Base-by-base conservation (phyloP, 2,113 vertebrate genomes). In the Corythornis cristatus region DNA sequence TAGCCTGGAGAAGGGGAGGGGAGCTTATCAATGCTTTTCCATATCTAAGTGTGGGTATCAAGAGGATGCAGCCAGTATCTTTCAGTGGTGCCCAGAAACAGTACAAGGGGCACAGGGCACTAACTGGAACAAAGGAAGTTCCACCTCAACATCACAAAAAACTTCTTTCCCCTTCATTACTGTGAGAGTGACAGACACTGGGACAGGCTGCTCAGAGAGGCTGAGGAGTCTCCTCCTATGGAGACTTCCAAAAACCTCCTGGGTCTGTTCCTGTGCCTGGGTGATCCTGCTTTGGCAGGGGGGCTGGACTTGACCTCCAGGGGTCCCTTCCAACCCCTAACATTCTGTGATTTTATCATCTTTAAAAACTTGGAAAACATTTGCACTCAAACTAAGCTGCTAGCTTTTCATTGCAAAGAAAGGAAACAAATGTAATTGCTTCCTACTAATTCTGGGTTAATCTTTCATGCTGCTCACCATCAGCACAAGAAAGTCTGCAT, bases 281-380 rank as follows among this genome's bases (percentile, higher is more conserved):
- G 26, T 43, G 28, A 64, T 29, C 28, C 62, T 43, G 40, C 40
- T 43, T 31, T 43, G 11, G 25, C 37, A 62, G 35, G 16, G 37
- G n/a, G 25, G 9, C 40, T 62, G 60, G 60, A 40, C 37, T 40
- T 29, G 11, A 43, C 19, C 40, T 43, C 40, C 28, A 43, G 62
- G 31, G 12, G 12, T 43, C 40, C 40, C 28, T 65, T 65, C 60
- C 28, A 65, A 65, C 40, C 37, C 42, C 28, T 65, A 45, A 17
- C 28, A 64, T 28, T 42, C 31, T 33, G 54, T 31, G 31, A 35
- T 58, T 58, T 26, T 43, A 18, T 20, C 18, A 29, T 45, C 62
- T 45, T 65, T 88, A 66, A 35, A 35, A 66, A 93, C 93, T 91
- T 89, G 80, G 68, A 77, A 83, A 85, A 91, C 46, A 77, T 29